Conservation (phyloP, 2,113 vertebrate species). For the Hyaena hyaena region DNA sequence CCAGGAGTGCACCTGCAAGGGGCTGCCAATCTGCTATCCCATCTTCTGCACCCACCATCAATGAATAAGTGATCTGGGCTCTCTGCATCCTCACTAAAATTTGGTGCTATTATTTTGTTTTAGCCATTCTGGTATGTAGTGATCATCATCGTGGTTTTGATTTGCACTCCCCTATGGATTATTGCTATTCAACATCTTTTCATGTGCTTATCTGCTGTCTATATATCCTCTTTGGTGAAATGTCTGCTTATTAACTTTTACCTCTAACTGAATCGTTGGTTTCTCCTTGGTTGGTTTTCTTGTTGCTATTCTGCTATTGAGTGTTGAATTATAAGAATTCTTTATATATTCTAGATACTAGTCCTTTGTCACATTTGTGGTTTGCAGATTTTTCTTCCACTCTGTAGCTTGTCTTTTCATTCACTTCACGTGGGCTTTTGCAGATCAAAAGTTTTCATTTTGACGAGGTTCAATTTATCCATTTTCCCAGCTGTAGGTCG, state of each 20-base stretch:
- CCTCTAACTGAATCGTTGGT: neutral
- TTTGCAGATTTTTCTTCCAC: neutral
- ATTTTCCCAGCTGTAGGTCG: conserved; percentile 9
- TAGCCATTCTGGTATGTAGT: neutral
- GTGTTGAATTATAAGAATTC: neutral
- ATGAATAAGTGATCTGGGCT: accelerated
- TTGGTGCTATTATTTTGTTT: neutral
- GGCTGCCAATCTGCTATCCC: neutral
- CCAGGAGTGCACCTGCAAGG: neutral
- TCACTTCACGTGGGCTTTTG: neutral
- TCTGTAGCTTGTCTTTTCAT: neutral
- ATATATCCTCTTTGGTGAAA: neutral
- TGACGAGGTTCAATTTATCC: conserved; percentile 16
- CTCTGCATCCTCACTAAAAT: neutral
- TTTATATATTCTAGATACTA: neutral
- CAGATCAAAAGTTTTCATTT: neutral
- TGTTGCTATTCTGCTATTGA: neutral
- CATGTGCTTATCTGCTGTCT: neutral
- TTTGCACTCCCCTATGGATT: neutral
- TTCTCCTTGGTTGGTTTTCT: neutral
- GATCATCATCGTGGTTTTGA: neutral
- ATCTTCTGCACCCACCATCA: neutral
- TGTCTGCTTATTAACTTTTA: neutral
- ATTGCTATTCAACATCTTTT: neutral
- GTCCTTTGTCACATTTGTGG: neutral